A percentile compares a stretch with the other conserved stretches of the same genome.
Evolutionary conservation across 2,113 vertebrate genomes (phyloP).

Genomic region (Triplophysa siluroides): DNA sequence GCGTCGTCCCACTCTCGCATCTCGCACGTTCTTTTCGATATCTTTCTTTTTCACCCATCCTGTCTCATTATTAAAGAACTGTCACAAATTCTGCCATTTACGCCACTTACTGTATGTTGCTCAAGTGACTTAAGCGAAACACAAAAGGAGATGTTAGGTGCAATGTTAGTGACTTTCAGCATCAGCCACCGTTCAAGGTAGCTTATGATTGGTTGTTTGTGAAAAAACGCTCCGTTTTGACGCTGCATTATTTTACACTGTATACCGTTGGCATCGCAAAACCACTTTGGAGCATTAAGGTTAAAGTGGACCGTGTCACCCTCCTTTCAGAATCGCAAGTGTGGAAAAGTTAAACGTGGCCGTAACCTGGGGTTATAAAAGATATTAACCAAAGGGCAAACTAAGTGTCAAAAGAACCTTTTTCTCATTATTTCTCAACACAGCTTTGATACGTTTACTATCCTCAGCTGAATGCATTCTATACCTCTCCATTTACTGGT

Average conservation of each 20-base stretch:
- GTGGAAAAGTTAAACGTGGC: background rate
- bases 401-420: background rate
- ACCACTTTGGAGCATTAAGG: too few species aligned
- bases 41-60: background rate
- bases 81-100: background rate
- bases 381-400: background rate
- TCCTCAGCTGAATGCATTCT: slow-evolving; percentile 48
- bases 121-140: too few species aligned
- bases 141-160: too few species aligned
- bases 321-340: background rate
- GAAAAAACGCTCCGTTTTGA: background rate
- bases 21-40: background rate
- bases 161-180: too few species aligned
- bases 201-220: slow-evolving; percentile 4
- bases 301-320: background rate
- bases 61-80: background rate
- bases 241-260: background rate
- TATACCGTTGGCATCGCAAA: background rate
- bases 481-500: slow-evolving; percentile 56
- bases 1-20: background rate
- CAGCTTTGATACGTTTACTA: slow-evolving; percentile 22
- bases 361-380: background rate
- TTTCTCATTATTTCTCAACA: background rate
- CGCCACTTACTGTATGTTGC: too few species aligned
- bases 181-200: background rate